Conservation (phyloP, 2,113 vertebrate genomes). For the mouse (Mus musculus) region DNA sequence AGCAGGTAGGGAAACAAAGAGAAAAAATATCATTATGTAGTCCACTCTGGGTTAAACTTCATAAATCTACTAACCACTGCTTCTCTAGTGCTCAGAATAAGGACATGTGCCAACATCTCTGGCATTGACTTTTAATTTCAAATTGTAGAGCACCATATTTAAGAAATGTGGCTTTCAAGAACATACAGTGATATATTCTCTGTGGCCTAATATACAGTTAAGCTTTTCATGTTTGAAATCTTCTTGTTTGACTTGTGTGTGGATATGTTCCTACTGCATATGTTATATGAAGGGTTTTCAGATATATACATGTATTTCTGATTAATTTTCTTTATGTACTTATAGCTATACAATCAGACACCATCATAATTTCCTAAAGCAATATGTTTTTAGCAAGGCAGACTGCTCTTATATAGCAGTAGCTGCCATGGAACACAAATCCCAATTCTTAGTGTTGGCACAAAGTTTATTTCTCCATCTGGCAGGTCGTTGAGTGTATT, state of each 20-base stretch:
- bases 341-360: neutral
- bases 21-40: neutral
- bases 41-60: neutral
- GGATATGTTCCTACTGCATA: neutral
- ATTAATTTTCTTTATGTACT: neutral
- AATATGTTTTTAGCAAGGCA: neutral
- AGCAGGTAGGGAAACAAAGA: neutral
- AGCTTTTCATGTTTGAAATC: neutral
- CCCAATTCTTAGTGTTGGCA: neutral
- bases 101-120: neutral
- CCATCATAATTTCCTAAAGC: neutral
- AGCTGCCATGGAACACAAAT: neutral
- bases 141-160: neutral
- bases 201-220: neutral
- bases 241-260: neutral
- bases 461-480: neutral
- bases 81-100: neutral
- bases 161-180: neutral
- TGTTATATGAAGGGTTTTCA: neutral
- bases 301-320: neutral
- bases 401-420: neutral
- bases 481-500: neutral
- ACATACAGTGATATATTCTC: neutral
- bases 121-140: constrained; percentile 48
- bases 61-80: neutral